Evolutionary conservation across 1,140 invertebrate species (phyloP).

Genomic region (Lasaia peninsularis): DNA sequence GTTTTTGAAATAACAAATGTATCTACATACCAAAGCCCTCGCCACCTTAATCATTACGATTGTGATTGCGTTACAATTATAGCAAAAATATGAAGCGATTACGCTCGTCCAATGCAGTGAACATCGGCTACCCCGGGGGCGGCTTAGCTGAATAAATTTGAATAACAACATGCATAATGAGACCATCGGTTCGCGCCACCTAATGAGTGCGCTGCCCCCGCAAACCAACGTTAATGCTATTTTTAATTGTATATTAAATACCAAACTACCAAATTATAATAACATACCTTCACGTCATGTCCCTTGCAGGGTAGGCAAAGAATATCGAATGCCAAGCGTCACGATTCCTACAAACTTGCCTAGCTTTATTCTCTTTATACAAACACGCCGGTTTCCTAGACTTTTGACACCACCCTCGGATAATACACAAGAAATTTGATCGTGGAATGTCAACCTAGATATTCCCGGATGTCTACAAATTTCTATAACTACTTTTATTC

Average conservation of each 20-base stretch:
- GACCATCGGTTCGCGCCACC: conserved; percentile 15
- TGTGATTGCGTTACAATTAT: not conserved
- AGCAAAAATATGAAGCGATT: conserved; percentile 16
- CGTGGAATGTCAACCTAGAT: too few relatives aligned
- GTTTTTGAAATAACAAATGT: not conserved
- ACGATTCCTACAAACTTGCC: too few relatives aligned
- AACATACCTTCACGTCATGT: too few relatives aligned
- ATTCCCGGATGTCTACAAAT: too few relatives aligned
- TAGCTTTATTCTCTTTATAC: too few relatives aligned
- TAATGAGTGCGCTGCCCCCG: conserved; percentile 18
- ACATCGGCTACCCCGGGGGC: conserved; percentile 21
- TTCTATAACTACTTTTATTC: too few relatives aligned
- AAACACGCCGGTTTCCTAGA: too few relatives aligned
- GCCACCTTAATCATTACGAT: not conserved
- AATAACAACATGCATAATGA: conserved; percentile 45
- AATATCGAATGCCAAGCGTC: too few relatives aligned
- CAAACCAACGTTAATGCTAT: not conserved
- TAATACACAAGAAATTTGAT: too few relatives aligned
- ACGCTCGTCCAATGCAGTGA: not conserved
- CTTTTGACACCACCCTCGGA: too few relatives aligned
- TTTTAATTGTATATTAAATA: not conserved
- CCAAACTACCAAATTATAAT: too few relatives aligned
- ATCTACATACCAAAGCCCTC: not conserved
- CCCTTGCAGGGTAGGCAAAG: too few relatives aligned
- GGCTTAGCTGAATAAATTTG: conserved; percentile 45